These are phyloP conservation scores for Cryptus armator DNA, from an alignment of 2,888 invertebrate genomes.

Conservation along the genomic window DNA sequence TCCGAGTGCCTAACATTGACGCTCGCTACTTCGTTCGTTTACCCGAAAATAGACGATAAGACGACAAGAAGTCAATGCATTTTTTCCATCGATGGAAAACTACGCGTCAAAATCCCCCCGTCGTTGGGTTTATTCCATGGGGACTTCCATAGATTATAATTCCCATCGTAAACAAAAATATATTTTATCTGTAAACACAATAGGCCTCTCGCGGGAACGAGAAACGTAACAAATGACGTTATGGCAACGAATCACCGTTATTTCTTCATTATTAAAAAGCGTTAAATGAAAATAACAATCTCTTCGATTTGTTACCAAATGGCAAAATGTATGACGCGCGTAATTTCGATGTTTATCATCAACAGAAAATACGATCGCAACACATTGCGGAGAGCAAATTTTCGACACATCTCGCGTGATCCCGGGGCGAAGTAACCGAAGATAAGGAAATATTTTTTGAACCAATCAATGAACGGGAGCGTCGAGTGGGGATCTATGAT, in stretches of 20 bases:
- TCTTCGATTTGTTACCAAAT: constrained; percentile 22
- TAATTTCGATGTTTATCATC: neutral
- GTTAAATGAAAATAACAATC: neutral
- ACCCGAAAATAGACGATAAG: constrained; percentile 21
- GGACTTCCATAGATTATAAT: neutral
- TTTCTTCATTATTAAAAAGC: no score
- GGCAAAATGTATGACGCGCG: constrained; percentile 20
- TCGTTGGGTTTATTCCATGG: neutral
- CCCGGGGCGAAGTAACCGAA: constrained; percentile 9
- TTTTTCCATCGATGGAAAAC: constrained; percentile 26
- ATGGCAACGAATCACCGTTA: no score
- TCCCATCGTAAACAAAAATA: neutral
- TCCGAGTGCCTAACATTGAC: neutral
- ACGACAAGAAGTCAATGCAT: neutral
- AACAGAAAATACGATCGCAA: neutral
- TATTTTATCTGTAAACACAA: neutral
- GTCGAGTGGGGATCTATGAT: constrained; percentile 67
- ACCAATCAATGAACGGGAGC: constrained; percentile 54
- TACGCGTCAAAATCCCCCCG: neutral
- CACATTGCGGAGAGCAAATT: constrained; percentile 50
- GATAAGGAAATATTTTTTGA: constrained; percentile 49
- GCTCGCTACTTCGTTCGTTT: neutral
- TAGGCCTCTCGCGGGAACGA: no score
- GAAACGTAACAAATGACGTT: no score
- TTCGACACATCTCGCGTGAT: constrained; percentile 65